A percentile compares a stretch with the other conserved stretches of the same genome.
Evolutionary conservation across 92 coral and sea anemone genomes (phyloP).

Genomic region (Pocillopora grandis): DNA sequence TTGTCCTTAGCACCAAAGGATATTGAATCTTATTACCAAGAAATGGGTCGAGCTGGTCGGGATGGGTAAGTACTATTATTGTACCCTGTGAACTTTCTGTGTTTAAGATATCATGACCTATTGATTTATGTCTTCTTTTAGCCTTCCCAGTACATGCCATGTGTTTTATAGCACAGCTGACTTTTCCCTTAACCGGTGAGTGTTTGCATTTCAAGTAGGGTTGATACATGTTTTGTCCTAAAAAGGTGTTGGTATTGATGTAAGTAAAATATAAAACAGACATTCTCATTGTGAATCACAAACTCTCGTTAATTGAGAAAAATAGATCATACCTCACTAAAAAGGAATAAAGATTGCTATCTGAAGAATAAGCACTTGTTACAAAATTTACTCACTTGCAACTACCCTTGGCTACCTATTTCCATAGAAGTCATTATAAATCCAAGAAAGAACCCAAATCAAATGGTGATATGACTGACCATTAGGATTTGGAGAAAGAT

Average conservation of each 20-base stretch:
- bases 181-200: slow-evolving; percentile 75
- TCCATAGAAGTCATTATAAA: no score
- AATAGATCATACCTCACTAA: no score
- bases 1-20: slow-evolving; percentile 87
- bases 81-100: background rate
- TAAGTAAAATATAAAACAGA: no score
- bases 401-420: no score
- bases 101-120: background rate
- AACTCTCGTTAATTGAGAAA: no score
- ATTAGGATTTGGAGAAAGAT: no score
- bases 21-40: slow-evolving; percentile 96
- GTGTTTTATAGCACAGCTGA: slow-evolving; percentile 86
- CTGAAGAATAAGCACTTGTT: no score
- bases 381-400: no score
- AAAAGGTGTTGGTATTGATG: background rate
- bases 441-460: no score
- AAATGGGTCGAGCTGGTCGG: slow-evolving; percentile 96
- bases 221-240: background rate
- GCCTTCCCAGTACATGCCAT: slow-evolving; percentile 79
- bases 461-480: no score
- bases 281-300: no score
- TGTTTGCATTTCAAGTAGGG: background rate
- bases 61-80: slow-evolving; percentile 76
- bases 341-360: no score
- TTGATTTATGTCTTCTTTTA: background rate